Evolutionary conservation across 2,113 vertebrate species (phyloP).

Genomic region (Atlantisia rogersi): DNA sequence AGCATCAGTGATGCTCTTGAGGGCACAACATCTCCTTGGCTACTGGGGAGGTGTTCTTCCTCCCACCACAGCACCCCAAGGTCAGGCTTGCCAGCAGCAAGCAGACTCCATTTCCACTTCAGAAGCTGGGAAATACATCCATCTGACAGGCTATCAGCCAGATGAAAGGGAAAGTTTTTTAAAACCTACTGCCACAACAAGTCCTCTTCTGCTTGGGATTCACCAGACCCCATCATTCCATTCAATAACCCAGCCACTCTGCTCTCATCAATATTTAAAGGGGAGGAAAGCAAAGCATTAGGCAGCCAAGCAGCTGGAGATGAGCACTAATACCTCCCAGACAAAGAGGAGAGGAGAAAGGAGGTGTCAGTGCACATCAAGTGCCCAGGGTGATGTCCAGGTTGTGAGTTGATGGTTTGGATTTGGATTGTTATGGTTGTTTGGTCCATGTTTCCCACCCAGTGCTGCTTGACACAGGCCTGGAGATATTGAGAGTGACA

Average conservation of each 20-base stretch:
- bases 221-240: background rate
- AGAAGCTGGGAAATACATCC: background rate
- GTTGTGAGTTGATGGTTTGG: background rate
- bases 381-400: background rate
- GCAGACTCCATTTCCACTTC: background rate
- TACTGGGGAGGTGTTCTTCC: background rate
- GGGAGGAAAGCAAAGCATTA: conserved; percentile 32
- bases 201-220: background rate
- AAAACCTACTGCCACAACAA: background rate
- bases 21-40: too few relatives aligned
- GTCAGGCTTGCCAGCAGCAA: background rate
- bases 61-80: fast-evolving
- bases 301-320: background rate
- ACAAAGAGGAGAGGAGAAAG: background rate
- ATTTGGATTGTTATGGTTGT: too few relatives aligned
- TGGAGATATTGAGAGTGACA: fast-evolving
- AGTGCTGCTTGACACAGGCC: background rate
- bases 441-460: background rate
- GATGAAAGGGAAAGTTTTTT: background rate
- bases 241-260: conserved; percentile 26
- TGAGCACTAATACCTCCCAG: background rate
- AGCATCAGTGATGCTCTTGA: background rate
- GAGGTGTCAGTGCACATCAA: background rate
- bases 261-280: conserved; percentile 61
- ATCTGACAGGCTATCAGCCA: background rate